Evolutionary conservation across 2,113 vertebrate species (phyloP).

Genomic region (Perca schrenkii): DNA sequence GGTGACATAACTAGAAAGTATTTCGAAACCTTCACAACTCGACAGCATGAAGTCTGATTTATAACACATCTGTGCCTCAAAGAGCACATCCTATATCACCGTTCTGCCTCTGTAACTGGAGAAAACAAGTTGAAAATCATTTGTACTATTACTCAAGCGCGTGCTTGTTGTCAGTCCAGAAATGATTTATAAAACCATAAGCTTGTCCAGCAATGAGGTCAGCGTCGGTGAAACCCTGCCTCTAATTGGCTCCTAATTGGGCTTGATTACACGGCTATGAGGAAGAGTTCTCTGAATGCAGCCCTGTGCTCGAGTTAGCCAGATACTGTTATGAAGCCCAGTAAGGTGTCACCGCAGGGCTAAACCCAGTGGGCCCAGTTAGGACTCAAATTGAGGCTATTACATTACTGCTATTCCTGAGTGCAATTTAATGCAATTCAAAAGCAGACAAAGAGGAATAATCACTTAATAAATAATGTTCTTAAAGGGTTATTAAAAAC

Average conservation of each 20-base stretch:
- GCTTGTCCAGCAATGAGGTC: constrained; percentile 68
- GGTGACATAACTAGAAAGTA: constrained; percentile 53
- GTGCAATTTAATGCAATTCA: constrained; percentile 61
- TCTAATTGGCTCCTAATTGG: constrained; percentile 81
- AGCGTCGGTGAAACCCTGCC: constrained; percentile 73
- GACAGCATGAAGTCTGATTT: constrained; percentile 36
- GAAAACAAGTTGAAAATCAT: constrained; percentile 1
- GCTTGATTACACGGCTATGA: constrained; percentile 79
- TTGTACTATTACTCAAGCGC: constrained; percentile 28
- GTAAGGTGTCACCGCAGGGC: constrained; percentile 72
- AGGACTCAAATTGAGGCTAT: constrained; percentile 61
- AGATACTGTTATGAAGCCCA: constrained; percentile 64
- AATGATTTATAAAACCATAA: constrained; percentile 71
- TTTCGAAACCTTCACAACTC: constrained; percentile 16
- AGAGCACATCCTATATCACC: constrained; percentile 18
- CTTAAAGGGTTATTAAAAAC: constrained; percentile 37
- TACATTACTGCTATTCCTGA: constrained; percentile 49
- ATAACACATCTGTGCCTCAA: constrained; percentile 16
- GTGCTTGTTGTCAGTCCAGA: constrained; percentile 52
- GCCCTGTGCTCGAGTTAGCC: constrained; percentile 37
- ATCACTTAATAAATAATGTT: constrained; percentile 59
- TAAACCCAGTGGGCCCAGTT: constrained; percentile 51
- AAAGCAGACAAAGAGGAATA: constrained; percentile 40
- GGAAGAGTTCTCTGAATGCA: constrained; percentile 38
- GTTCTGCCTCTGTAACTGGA: neutral